A percentile compares a stretch with the other conserved stretches of the same genome.
Conservation (phyloP, 2,888 invertebrate species). For the Eristalis tenax region DNA sequence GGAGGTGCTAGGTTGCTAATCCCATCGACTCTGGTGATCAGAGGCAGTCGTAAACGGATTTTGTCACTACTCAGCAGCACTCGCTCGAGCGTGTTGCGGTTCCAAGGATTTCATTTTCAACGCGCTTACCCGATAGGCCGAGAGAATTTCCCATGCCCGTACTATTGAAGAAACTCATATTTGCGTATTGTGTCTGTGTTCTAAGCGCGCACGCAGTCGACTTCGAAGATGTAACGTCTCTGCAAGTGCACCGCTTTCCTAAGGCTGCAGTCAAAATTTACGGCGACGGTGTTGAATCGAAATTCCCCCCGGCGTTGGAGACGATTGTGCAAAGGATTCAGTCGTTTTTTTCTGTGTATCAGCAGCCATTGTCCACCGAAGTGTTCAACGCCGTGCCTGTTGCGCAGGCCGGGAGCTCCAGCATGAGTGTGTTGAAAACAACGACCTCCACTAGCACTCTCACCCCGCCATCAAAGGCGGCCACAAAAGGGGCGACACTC, state of each 20-base stretch:
- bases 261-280: constrained; percentile 75
- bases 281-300: constrained; percentile 81
- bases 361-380: constrained; percentile 82
- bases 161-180: neutral
- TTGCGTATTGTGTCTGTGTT: neutral
- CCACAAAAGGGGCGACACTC: neutral
- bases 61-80: neutral
- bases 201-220: neutral
- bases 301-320: constrained; percentile 87
- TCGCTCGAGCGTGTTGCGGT: neutral
- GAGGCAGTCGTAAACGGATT: neutral
- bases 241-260: neutral
- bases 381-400: constrained; percentile 76
- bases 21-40: neutral
- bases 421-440: neutral
- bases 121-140: neutral
- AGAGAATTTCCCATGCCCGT: neutral
- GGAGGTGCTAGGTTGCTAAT: constrained; percentile 32
- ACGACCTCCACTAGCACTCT: neutral
- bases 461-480: neutral
- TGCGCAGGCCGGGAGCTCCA: neutral
- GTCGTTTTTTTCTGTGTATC: constrained; percentile 86
- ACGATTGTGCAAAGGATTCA: constrained; percentile 87
- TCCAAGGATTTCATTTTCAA: neutral
- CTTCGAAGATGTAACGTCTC: neutral